Evolutionary conservation across 1,140 invertebrate genomes (phyloP).

Genomic region (Cyclina sinensis): DNA sequence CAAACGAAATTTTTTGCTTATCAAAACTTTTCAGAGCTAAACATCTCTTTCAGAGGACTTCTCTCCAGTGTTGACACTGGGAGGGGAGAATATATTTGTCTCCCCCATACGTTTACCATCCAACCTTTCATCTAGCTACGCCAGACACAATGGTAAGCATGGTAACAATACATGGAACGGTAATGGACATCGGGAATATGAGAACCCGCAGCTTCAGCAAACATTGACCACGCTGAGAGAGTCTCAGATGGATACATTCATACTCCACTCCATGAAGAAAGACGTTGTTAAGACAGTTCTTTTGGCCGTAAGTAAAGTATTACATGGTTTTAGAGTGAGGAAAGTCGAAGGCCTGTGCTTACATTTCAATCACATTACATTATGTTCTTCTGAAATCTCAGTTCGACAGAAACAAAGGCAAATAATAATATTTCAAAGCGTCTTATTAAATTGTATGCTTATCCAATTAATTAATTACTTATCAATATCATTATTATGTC

Average conservation of each 20-base stretch:
- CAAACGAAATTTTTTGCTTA: no score
- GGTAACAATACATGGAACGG: background rate
- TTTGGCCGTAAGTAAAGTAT: constrained; percentile 78
- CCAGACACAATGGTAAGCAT: background rate
- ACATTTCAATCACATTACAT: no score
- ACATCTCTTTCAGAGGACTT: constrained; percentile 83
- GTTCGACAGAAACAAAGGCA: no score
- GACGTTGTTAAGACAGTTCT: constrained; percentile 79
- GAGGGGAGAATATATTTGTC: constrained; percentile 73
- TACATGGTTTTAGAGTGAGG: no score
- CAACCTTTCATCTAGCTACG: constrained; percentile 66
- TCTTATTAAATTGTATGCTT: no score
- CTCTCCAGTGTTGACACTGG: constrained; percentile 78
- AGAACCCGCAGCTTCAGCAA: constrained; percentile 73
- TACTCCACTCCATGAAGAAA: constrained; percentile 81
- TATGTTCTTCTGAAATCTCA: no score
- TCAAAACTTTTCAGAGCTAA: no score
- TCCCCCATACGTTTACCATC: constrained; percentile 80
- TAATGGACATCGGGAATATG: background rate
- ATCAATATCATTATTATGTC: no score
- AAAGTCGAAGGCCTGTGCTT: no score
- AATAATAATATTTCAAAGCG: no score
- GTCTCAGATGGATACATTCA: constrained; percentile 78
- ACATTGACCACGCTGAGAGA: constrained; percentile 77
- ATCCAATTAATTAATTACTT: no score